Base-by-base conservation (phyloP, 2,888 invertebrate species). In the Parapristionchus giblindavisi region DNA sequence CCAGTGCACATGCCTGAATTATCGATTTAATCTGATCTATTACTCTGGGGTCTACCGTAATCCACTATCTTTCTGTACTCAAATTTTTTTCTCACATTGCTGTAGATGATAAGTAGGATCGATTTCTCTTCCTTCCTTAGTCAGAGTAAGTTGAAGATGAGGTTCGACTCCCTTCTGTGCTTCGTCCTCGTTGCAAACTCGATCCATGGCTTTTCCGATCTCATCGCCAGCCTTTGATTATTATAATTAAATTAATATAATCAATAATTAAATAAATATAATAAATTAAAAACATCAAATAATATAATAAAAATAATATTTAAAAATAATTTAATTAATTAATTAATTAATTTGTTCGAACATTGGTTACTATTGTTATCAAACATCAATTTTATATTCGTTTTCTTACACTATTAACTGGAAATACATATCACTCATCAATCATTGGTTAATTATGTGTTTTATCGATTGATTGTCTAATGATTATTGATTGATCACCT, bases 1-100 rank as follows among this genome's bases (percentile, higher is more conserved):
- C 88, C 88, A 11, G 87, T 87, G 79, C 88, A 88, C 85, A 87
- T 86, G 76, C 87, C 87, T 87, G 66, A 77, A 77, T 58, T 8
- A 77, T 29, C 38, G 48, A 58, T 56, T n/a, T 72, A n/a, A n/a
- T n/a, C n/a, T n/a, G n/a, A 43, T 17, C 43, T 14, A 21, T 24
- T 61, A 61, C n/a, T n/a, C 36, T 17, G 29, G 2, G 29, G 56
- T 6, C 3, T 61, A 61, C 61, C 38, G 61, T 61, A 38, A 36
- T 8, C 38, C 17, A 14, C 43, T 43, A 14, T 43, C 43, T 43
- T 8, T 43, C 8, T 8, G 8, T 43, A 14, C 17, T 14, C 43
- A 43, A 43, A 43, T 17, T 8, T 8, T 8, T 43, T 32, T 76
- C 79, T 76, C 68, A 87, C 88, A 88, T 66, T 84, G 80, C 52